Evolutionary conservation across 2,113 vertebrate species (phyloP), one percentile per base, ranked within the genome.

Genomic region (Dryoscopus gambensis): DNA sequence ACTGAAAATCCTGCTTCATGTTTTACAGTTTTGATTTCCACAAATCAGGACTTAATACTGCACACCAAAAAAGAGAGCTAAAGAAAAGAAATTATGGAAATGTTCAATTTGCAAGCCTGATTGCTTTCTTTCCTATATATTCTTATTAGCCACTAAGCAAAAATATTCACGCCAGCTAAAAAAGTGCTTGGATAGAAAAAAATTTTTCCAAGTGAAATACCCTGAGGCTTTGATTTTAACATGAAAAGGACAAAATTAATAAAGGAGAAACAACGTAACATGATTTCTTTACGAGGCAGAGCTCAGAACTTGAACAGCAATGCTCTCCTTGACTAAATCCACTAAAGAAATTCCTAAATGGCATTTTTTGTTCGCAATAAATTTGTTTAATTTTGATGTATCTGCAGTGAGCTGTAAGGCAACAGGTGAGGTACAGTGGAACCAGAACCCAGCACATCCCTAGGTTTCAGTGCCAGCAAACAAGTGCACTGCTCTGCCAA

Each of bases 361-460:
- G 55, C 25, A 70, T 46, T 77, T 75, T 55, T 27, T 70, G 27
- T 59, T 81, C 67, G 73, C 67, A 74, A 19, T 1, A 90, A 15
- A 47, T 20, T n/a, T 2, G 6, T 67, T 78, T 73, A 27, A 74
- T 62, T 90, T 55, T 24, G 12, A 44, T 67, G 27, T 39, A 42
- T 33, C 59, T 75, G 71, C 56, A 87, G 28, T 30, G 18, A 63
- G 56, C 47, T 64, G 25, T 35, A 83, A 94, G 55, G 16, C 33
- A 62, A 33, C 3, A 65, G 50, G 31, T 53, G 37, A 79, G 42
- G 46, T 53, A 69, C 40, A 73, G 13, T 4, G 37, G 62, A 89
- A 91, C 15, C 31, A 79, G 50, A 67, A 70, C 2, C 7, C 19
- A 67, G n/a, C 10, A 2, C 2, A 0, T 8, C 1, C 0, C n/a